Evolutionary conservation across 2,888 invertebrate genomes (phyloP).

Genomic region (Malthinus seriepunctatus): DNA sequence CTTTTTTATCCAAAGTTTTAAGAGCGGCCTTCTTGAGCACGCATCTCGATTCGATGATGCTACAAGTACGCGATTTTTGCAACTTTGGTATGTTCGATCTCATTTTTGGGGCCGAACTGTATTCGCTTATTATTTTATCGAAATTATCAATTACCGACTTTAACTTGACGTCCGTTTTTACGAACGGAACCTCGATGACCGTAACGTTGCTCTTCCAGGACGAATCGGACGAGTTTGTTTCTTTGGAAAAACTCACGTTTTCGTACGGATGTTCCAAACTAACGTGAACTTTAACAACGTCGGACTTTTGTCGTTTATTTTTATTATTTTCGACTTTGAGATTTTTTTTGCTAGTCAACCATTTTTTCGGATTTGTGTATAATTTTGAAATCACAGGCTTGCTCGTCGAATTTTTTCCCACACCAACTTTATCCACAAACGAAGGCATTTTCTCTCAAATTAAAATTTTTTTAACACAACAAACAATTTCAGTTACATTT

Average conservation of each 20-base stretch:
- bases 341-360: slow-evolving; percentile 33
- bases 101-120: slow-evolving; percentile 35
- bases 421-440: slow-evolving; percentile 39
- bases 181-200: slow-evolving; percentile 48
- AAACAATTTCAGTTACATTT: background rate
- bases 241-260: slow-evolving; percentile 35
- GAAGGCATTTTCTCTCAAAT: slow-evolving; percentile 39
- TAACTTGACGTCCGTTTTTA: slow-evolving; percentile 51
- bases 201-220: slow-evolving; percentile 59
- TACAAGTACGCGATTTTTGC: slow-evolving; percentile 72
- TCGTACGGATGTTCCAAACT: slow-evolving; percentile 42
- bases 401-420: slow-evolving; percentile 33
- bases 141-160: slow-evolving; percentile 59
- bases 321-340: slow-evolving; percentile 10
- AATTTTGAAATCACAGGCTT: slow-evolving; percentile 45
- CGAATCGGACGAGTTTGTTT: slow-evolving; percentile 5
- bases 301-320: slow-evolving; percentile 3
- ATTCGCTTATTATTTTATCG: slow-evolving; percentile 59
- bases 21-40: slow-evolving; percentile 62
- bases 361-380: slow-evolving; percentile 45
- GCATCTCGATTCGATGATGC: slow-evolving; percentile 70
- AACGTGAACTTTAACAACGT: slow-evolving; percentile 35
- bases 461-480: background rate
- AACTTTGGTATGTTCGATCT: slow-evolving; percentile 58
- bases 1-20: slow-evolving; percentile 6